Evolutionary conservation across 1,140 invertebrate species (phyloP).

Genomic region (Oreohelix idahoensis): DNA sequence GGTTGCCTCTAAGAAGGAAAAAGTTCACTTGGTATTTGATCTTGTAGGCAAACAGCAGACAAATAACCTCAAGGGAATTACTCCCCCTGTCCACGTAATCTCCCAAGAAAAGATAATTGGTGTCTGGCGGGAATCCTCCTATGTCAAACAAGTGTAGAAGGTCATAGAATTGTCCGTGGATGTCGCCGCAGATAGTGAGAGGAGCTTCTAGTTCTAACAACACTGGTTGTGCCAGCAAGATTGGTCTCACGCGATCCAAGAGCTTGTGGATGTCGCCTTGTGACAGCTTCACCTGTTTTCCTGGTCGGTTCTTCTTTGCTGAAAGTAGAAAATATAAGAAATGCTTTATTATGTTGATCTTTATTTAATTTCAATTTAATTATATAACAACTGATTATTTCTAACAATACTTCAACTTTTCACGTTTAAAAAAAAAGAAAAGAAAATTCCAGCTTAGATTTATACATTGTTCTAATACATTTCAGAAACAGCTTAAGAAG

Average conservation of each 20-base stretch:
- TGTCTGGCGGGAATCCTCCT: conserved; percentile 21
- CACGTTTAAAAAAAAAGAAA: too few relatives aligned
- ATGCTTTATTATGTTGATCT: neutral
- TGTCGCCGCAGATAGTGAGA: conserved; percentile 26
- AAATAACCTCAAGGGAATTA: conserved; percentile 26
- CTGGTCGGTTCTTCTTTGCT: conserved; percentile 5
- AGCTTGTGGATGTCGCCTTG: neutral
- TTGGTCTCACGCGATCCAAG: neutral
- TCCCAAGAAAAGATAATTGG: conserved; percentile 32
- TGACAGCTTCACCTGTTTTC: neutral
- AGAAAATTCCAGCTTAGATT: too few relatives aligned
- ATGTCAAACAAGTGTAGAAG: conserved; percentile 23
- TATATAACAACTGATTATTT: too few relatives aligned
- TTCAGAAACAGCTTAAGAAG: too few relatives aligned
- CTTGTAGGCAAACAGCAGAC: conserved; percentile 31
- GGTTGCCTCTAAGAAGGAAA: conserved; percentile 25
- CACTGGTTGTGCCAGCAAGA: conserved; percentile 16
- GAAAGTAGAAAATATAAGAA: conserved; percentile 8
- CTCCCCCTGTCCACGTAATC: conserved; percentile 30
- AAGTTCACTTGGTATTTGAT: conserved; percentile 27
- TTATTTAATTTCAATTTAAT: too few relatives aligned
- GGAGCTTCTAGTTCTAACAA: conserved; percentile 12
- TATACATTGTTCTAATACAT: too few relatives aligned
- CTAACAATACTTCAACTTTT: too few relatives aligned
- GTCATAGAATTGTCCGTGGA: conserved; percentile 33